phyloP scores from a whole-genome alignment of 2,888 invertebrate genomes.

The Aricia artaxerxes region DNA sequence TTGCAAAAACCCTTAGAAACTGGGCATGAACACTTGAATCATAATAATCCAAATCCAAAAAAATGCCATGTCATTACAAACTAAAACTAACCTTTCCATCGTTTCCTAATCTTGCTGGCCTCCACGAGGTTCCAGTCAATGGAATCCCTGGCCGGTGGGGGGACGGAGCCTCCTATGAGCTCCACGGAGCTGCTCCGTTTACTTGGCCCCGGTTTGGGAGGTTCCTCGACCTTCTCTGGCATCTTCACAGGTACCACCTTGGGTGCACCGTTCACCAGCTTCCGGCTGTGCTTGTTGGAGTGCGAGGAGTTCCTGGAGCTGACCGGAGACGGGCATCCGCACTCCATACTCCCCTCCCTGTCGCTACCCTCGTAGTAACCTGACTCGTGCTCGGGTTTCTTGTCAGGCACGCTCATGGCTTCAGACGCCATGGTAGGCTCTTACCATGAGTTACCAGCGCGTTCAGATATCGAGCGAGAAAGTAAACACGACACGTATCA shows the following conservation, averaged over 20 bases:
- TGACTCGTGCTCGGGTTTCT: constrained; percentile 88
- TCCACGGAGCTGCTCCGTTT: constrained; percentile 69
- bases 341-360: constrained; percentile 82
- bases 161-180: constrained; percentile 69
- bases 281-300: constrained; percentile 66
- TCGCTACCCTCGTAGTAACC: constrained; percentile 90
- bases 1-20: too few relatives aligned
- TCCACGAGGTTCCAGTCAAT: constrained; percentile 76
- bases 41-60: background rate
- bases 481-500: constrained; percentile 70
- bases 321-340: constrained; percentile 69
- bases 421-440: constrained; percentile 75
- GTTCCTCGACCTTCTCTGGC: constrained; percentile 52
- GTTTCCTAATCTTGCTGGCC: constrained; percentile 80
- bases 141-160: constrained; percentile 68
- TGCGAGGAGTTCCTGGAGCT: constrained; percentile 74
- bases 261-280: constrained; percentile 61
- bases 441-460: constrained; percentile 58
- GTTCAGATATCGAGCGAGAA: constrained; percentile 52
- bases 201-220: constrained; percentile 61
- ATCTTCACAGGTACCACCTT: constrained; percentile 68
- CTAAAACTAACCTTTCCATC: constrained; percentile 64
- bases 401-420: constrained; percentile 82
- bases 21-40: too few relatives aligned
- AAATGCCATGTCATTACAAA: constrained; percentile 5